Base-by-base conservation (phyloP, 2,888 invertebrate genomes). In the Aphidoletes aphidimyza region DNA sequence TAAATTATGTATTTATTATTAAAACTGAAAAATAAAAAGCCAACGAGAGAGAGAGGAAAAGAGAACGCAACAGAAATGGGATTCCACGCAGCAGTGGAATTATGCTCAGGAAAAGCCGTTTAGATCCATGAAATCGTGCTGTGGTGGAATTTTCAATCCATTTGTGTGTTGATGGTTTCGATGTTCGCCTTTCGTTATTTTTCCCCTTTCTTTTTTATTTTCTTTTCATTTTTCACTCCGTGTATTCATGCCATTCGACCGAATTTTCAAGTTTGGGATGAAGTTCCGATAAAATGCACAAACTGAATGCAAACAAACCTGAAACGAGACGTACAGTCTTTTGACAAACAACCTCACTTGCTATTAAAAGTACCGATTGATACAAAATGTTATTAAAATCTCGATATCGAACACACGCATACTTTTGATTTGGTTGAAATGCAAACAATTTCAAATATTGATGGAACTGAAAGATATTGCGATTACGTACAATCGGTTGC, bases 1-100 rank as follows among this genome's bases (percentile, higher is more conserved):
- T 81, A 81, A 81, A 37, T 81, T 81, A n/a, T 81, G 81, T 81
- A 37, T 37, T 81, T 81, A 81, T 81, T 36, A 81, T 81, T 36
- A 37, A 81, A 81, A 81, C 81, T 81, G 81, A n/a, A 81, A 81
- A 69, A 69, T 69, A 69, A 69, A 69, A 69, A 30, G 54, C 54
- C 22, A 54, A 54, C 26, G 26, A 1, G 69, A 69, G 69, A 69
- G 22, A 47, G 22, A 54, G 54, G 3, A 22, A 54, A 22, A 54
- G 9, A 8, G 22, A 54, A 5, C n/a, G 54, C n/a, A 22, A 19
- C 3, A 54, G 11, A 54, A 54, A 47, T 17, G 47, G 2, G 19
- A 8, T 8, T 8, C 6, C 39, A 11, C 47, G 14, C 54, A 54
- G 22, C 54, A 22, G 22, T 54, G 22, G n/a, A 54, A 54, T 54